Evolutionary conservation across 2,113 vertebrate species (phyloP), one percentile per base, ranked within the genome.

Genomic region (Aplodontia rufa): DNA sequence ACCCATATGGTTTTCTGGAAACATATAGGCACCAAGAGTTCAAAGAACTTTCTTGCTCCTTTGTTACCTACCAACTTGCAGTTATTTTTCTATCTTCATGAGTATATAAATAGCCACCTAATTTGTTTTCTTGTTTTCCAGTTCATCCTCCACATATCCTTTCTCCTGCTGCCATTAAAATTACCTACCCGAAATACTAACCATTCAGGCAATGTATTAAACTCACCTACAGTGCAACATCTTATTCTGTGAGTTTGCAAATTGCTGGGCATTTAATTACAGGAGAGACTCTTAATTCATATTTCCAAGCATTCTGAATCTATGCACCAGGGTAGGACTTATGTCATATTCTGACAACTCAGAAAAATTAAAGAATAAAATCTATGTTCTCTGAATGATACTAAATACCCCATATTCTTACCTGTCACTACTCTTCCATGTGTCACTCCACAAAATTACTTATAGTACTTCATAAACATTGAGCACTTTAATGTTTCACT

Each of bases 281-380:
- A 28, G 6, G n/a, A 24, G 3, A 40, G 5, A 81, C 60, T 55
- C 12, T 62, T 66, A 75, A 47, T 47, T 69, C 17, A 79, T 5
- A 68, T 5, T 24, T 14, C 17, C 83, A 69, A 66, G 9, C 0
- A 0, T 89, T 95, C 20, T 75, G 19, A 51, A 28, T 32, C 35
- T 26, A 42, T 51, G 12, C 10, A 2, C 19, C 3, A 17, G 13
- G 5, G 2, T n/a, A 7, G 47, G 35, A 3, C 8, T 5, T 66
- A 45, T 0, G 0, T 62, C 8, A 30, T 75, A 45, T 94, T 79
- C 20, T 64, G 30, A 55, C 5, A 12, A 60, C 13, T 78, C 40
- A 93, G 51, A 76, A 45, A 60, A 90, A 72, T 1, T 76, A 40
- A 4, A 35, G 13, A 84, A 79, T 60, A 49, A 79, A 84, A 75